These are phyloP conservation scores for Thalpophila matura DNA, from an alignment of 2,888 invertebrate species.

Conservation along the genomic window DNA sequence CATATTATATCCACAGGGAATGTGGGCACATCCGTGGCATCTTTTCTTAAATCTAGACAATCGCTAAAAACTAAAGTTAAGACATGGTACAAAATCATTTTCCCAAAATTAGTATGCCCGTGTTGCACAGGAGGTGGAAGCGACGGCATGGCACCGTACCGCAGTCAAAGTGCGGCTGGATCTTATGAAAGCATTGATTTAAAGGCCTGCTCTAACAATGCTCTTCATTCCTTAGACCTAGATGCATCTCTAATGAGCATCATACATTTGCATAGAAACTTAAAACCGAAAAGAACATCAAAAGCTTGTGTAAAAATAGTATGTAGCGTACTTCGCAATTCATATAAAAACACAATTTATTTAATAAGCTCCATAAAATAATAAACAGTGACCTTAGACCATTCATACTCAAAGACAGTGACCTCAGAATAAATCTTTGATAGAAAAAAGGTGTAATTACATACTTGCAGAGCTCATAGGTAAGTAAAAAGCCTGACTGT, in stretches of 20 bases:
- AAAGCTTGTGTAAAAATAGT: slow-evolving; percentile 71
- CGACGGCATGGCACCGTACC: slow-evolving; percentile 65
- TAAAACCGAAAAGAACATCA: slow-evolving; percentile 65
- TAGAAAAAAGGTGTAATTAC: slow-evolving; percentile 42
- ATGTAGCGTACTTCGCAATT: slow-evolving; percentile 70
- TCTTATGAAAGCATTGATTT: slow-evolving; percentile 81
- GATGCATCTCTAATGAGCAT: slow-evolving; percentile 81
- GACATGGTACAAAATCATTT: slow-evolving; percentile 61
- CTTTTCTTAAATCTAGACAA: slow-evolving; percentile 55
- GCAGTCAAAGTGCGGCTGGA: slow-evolving; percentile 60
- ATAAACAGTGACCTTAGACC: background rate
- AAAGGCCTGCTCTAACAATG: slow-evolving; percentile 61
- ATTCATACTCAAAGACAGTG: too few species aligned
- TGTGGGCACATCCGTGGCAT: slow-evolving; percentile 66
- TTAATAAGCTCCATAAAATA: slow-evolving; percentile 57
- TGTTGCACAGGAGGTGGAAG: slow-evolving; percentile 78
- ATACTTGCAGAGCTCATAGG: slow-evolving; percentile 17
- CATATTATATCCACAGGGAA: slow-evolving; percentile 59
- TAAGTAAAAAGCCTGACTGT: slow-evolving; percentile 47
- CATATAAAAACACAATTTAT: slow-evolving; percentile 71
- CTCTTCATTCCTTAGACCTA: slow-evolving; percentile 65
- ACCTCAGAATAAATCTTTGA: background rate
- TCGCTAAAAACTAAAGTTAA: slow-evolving; percentile 33
- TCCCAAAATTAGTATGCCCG: slow-evolving; percentile 77
- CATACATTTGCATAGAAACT: slow-evolving; percentile 70